Evolutionary conservation across 2,113 vertebrate species (phyloP).

Genomic region (Symphodus melops): DNA sequence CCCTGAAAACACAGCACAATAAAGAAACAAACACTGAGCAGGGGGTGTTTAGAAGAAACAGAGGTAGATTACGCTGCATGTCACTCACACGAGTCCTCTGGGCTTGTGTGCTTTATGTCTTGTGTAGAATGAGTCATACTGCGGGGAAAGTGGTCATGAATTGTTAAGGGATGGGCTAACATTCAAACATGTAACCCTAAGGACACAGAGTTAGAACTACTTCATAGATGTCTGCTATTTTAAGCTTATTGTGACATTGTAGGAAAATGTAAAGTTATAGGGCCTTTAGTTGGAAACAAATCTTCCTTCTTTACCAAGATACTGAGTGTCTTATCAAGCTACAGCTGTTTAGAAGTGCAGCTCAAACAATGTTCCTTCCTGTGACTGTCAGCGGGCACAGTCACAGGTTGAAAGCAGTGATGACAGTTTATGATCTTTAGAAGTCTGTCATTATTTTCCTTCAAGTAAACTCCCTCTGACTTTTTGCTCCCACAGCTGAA

Average conservation of each 20-base stretch:
- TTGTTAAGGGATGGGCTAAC: background rate
- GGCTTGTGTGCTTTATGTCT: background rate
- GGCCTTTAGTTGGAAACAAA: too few species aligned
- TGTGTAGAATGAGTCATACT: slow-evolving; percentile 12
- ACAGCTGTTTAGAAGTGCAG: background rate
- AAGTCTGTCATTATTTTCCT: slow-evolving; percentile 4
- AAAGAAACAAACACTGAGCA: too few species aligned
- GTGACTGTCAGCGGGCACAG: slow-evolving; percentile 1
- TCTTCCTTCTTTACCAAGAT: too few species aligned
- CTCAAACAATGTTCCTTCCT: background rate
- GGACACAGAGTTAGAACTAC: too few species aligned
- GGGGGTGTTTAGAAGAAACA: background rate
- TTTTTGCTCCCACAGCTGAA: slow-evolving; percentile 17
- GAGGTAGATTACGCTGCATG: background rate
- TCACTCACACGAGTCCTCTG: slow-evolving; percentile 22
- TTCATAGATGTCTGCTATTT: background rate
- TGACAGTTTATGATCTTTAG: background rate
- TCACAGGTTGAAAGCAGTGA: background rate
- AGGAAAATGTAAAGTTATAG: background rate
- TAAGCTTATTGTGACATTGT: background rate
- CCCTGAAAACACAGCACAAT: too few species aligned
- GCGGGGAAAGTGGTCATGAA: background rate
- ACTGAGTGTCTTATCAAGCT: background rate
- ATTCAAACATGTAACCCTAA: too few species aligned
- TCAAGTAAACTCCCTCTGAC: background rate